Conservation (phyloP, 2,113 vertebrate species). For the Ammospiza nelsoni region DNA sequence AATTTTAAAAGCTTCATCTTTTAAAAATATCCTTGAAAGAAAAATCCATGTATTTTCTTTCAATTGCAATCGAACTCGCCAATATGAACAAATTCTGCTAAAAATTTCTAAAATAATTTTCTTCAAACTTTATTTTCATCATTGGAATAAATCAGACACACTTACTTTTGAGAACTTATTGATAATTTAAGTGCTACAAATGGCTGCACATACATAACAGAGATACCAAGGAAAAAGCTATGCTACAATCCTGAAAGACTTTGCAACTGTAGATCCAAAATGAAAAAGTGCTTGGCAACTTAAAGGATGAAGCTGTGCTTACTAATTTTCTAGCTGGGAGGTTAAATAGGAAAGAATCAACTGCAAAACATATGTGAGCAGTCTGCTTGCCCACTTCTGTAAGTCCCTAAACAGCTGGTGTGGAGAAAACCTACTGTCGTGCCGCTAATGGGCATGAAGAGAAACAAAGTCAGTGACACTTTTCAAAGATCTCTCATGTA, state of each 20-base stretch:
- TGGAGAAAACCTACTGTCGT: not conserved
- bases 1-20: not conserved
- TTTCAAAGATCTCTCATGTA: not conserved
- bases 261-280: slow-evolving; percentile 30
- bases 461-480: not conserved
- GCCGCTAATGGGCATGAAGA: not conserved
- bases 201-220: not conserved
- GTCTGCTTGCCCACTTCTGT: slow-evolving; percentile 10
- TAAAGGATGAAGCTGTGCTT: slow-evolving; percentile 57
- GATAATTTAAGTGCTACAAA: not conserved
- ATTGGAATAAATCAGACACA: not conserved
- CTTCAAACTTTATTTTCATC: not conserved
- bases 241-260: not conserved
- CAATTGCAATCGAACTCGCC: not conserved
- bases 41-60: not conserved
- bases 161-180: not conserved
- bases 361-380: slow-evolving; percentile 60
- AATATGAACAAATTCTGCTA: not conserved
- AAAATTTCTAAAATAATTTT: not conserved
- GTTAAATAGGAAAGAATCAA: slow-evolving; percentile 58
- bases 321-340: slow-evolving; percentile 67
- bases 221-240: not conserved
- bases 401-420: slow-evolving; percentile 61
- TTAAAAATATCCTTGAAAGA: not conserved
- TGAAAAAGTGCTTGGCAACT: slow-evolving; percentile 49